These are phyloP conservation scores for Gymnocypris eckloni DNA, from an alignment of 2,797 vertebrate species.

Conservation along the genomic window DNA sequence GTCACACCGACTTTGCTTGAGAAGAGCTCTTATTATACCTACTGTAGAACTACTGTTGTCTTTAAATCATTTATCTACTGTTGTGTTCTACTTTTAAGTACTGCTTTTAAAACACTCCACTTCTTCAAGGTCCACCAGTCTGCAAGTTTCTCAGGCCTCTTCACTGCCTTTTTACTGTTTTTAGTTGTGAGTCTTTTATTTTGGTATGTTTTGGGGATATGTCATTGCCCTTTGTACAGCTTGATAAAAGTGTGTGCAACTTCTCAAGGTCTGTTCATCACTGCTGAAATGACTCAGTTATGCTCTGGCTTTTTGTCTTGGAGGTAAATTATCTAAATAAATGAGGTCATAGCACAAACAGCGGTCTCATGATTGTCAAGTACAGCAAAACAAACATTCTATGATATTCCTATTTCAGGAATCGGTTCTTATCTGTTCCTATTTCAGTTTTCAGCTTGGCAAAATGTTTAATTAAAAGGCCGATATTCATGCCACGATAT, in stretches of 20 bases:
- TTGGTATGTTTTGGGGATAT: constrained; percentile 21
- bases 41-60: not conserved
- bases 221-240: not conserved
- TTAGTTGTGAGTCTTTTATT: not conserved
- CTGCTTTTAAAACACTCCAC: not conserved
- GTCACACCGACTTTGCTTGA: not conserved
- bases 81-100: not conserved
- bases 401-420: too few species aligned
- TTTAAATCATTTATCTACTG: constrained; percentile 7
- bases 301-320: not conserved
- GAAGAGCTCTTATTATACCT: constrained; percentile 9
- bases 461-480: not conserved
- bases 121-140: not conserved
- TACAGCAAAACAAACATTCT: not conserved
- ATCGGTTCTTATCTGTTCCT: not conserved
- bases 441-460: not conserved
- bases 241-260: constrained; percentile 33
- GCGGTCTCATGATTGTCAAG: not conserved
- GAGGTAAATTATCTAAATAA: not conserved
- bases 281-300: constrained; percentile 9
- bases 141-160: not conserved
- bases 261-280: constrained; percentile 38
- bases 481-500: not conserved
- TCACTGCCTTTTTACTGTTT: not conserved
- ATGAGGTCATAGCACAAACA: not conserved